phyloP scores from a whole-genome alignment of 2,113 vertebrate genomes.

The Myocastor coypus region DNA sequence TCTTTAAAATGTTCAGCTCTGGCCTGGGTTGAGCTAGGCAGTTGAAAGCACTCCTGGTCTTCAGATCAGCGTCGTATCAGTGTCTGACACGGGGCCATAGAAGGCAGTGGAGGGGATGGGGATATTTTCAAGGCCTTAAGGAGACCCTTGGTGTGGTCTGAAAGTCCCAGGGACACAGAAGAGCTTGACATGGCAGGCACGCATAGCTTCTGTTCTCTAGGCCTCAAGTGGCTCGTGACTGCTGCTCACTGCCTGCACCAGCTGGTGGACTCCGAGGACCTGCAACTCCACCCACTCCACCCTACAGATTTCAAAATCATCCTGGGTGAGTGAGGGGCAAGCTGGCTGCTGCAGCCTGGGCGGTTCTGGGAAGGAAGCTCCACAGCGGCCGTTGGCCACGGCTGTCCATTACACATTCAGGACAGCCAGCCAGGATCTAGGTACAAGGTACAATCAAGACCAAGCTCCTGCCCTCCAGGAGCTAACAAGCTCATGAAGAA shows the following conservation, averaged over 20 bases:
- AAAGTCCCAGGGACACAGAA: not conserved
- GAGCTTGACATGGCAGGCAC: rapidly evolving
- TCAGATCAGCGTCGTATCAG: not conserved
- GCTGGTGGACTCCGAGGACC: slow-evolving; percentile 40
- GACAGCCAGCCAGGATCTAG: not conserved
- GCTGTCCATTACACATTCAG: not conserved
- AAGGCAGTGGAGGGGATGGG: not conserved
- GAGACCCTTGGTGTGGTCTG: not conserved
- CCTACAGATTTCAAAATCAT: slow-evolving; percentile 82
- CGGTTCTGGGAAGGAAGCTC: not conserved
- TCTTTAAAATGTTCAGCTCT: not conserved
- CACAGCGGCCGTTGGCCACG: not conserved
- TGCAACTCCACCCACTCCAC: slow-evolving; percentile 48
- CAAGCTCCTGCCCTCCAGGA: not conserved
- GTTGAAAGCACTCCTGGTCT: not conserved
- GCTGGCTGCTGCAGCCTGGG: not conserved
- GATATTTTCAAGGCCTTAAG: rapidly evolving
- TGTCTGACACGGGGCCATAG: not conserved
- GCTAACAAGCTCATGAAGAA: not conserved
- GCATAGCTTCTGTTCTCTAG: slow-evolving; percentile 57
- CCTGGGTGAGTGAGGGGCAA: slow-evolving; percentile 79
- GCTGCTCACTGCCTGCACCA: slow-evolving; percentile 86
- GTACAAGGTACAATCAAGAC: not conserved
- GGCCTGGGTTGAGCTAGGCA: not conserved
- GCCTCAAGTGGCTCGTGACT: slow-evolving; percentile 83